Conservation (phyloP, 2,888 invertebrate species). For the Lacanobia wlatinum region DNA sequence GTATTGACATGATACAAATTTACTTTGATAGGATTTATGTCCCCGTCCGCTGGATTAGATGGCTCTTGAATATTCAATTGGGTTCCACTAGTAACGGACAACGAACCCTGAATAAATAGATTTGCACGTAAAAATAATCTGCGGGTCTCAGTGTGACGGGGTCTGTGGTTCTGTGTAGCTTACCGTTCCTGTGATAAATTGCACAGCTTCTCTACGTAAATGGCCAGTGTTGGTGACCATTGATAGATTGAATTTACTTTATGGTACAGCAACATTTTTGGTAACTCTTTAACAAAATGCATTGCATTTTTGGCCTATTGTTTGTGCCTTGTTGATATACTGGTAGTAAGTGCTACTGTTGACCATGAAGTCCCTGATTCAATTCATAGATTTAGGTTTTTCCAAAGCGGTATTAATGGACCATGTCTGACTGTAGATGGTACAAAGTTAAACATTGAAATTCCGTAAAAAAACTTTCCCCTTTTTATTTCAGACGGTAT, state of each 20-base stretch:
- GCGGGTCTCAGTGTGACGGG: background rate
- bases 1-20: constrained; percentile 61
- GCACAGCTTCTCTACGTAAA: background rate
- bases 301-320: no score
- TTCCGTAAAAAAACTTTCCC: background rate
- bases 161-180: constrained; percentile 7
- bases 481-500: background rate
- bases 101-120: constrained; percentile 58
- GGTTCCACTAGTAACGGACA: constrained; percentile 42
- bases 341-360: no score
- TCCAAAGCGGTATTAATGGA: no score
- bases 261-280: no score
- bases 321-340: no score
- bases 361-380: no score
- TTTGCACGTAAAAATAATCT: constrained; percentile 48
- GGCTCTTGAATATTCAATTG: constrained; percentile 64
- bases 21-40: constrained; percentile 57
- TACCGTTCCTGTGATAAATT: background rate
- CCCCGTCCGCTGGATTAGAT: constrained; percentile 48
- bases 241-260: no score
- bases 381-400: no score
- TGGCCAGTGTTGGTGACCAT: no score
- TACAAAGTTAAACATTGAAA: background rate
- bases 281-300: no score
- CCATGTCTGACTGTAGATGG: no score